phyloP scores from a whole-genome alignment of 2,888 invertebrate species.

The Melanargia galathea region DNA sequence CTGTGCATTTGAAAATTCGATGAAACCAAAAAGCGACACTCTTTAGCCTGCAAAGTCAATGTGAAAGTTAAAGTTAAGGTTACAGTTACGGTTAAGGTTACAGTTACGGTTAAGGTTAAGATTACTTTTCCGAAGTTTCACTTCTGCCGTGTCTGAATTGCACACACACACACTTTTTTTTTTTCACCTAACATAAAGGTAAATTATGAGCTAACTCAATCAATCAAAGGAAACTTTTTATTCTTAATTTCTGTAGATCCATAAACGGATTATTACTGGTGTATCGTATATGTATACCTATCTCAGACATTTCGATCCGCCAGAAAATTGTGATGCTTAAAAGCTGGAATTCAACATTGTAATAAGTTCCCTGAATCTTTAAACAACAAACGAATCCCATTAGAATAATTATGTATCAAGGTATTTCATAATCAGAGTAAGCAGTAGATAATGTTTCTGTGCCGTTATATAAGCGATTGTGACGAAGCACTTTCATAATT shows the following conservation, averaged over 20 bases:
- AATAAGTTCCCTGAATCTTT: neutral
- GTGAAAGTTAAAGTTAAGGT: too few species aligned
- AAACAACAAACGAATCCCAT: neutral
- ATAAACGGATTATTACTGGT: neutral
- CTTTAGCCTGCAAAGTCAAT: too few species aligned
- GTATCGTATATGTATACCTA: neutral
- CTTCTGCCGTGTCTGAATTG: too few species aligned
- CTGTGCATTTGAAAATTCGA: too few species aligned
- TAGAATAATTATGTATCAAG: constrained; percentile 12
- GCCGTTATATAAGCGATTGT: constrained; percentile 35
- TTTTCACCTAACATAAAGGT: too few species aligned
- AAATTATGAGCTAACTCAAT: too few species aligned
- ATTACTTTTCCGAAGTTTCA: too few species aligned
- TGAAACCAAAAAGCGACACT: too few species aligned
- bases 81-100: too few species aligned
- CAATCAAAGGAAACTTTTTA: neutral
- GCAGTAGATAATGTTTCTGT: constrained; percentile 23
- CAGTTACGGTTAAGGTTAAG: too few species aligned
- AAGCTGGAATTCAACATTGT: neutral
- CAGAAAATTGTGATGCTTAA: neutral
- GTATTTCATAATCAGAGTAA: constrained; percentile 24
- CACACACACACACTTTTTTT: too few species aligned
- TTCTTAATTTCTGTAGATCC: neutral
- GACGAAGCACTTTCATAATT: constrained; percentile 53
- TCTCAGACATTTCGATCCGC: neutral